These are phyloP conservation scores for Coecobrya sp. DNA, from an alignment of 2,888 invertebrate species.

Conservation along the genomic window DNA sequence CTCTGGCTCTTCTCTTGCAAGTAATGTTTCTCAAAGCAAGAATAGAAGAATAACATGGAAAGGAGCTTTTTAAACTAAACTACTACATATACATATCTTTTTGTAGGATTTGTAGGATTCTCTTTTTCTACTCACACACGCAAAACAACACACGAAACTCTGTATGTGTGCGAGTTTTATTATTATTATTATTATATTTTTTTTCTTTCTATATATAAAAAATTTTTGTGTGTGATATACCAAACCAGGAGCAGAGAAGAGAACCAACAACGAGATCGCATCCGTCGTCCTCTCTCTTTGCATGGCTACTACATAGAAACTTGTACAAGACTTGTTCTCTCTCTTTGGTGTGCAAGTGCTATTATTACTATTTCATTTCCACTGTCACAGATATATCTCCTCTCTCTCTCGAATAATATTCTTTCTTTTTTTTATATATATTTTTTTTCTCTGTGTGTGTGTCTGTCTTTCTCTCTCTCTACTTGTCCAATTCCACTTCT, in stretches of 20 bases:
- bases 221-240: conserved; percentile 42
- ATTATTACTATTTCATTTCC: conserved; percentile 63
- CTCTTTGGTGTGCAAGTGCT: conserved; percentile 17
- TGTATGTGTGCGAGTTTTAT: neutral
- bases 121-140: neutral
- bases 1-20: neutral
- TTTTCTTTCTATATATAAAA: conserved; percentile 34
- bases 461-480: neutral
- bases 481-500: conserved; percentile 71
- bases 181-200: neutral
- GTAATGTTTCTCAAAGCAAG: conserved; percentile 43
- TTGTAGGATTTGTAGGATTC: conserved; percentile 5
- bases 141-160: neutral
- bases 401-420: too few relatives aligned
- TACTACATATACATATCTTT: conserved; percentile 37
- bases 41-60: conserved; percentile 28
- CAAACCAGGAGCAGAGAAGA: too few relatives aligned
- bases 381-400: conserved; percentile 75
- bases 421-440: conserved; percentile 65
- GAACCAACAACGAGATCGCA: conserved; percentile 13
- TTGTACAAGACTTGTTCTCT: neutral
- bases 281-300: conserved; percentile 59
- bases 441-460: conserved; percentile 35
- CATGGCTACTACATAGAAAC: conserved; percentile 35
- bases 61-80: too few relatives aligned